Base-by-base conservation (phyloP, 1,140 invertebrate genomes). In the Chionoecetes opilio region DNA sequence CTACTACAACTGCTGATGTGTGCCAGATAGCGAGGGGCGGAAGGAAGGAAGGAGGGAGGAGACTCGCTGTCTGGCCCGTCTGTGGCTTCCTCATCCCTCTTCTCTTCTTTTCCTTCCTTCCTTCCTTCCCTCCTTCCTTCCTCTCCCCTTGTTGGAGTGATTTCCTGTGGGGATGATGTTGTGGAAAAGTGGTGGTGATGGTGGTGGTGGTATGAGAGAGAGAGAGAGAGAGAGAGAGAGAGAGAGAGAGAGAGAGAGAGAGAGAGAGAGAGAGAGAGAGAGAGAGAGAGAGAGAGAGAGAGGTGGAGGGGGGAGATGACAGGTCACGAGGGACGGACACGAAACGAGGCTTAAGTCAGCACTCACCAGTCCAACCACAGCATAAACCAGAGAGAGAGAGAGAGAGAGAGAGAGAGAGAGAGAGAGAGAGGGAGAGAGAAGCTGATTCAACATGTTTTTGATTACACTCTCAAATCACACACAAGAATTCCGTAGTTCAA, bases 161-260 rank as follows among this genome's bases (percentile, higher is more conserved):
- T 53, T 53, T 53, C 11, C 21, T n/a, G n/a, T 53, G 46, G 38
- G 3, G 38, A 14, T n/a, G n/a, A 41, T 3, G 38, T 41, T 3
- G 38, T 41, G 38, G 38, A 14, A 41, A 14, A 14, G 53, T 63
- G 9, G 63, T 75, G 21, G 63, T 75, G 21, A 26, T 75, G 63
- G 63, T 75, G 63, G 21, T 75, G 63, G 63, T n/a, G 63, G 63
- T 75, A 26, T n/a, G 63, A 75, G 63, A 75, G 63, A 75, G 63
- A 75, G 63, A 75, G 63, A 75, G 63, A 75, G 63, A 75, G 63
- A 75, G 63, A 75, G 63, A 75, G 63, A 75, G 63, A 75, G 63
- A 75, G 63, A 75, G 63, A 75, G 63, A 75, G 63, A 75, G 63
- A 75, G 63, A 75, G 63, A 75, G 63, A 75, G 63, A 75, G 63